These are phyloP conservation scores for Pseudomugil tenellus DNA, from an alignment of 2,797 vertebrate genomes.

Conservation along the genomic window DNA sequence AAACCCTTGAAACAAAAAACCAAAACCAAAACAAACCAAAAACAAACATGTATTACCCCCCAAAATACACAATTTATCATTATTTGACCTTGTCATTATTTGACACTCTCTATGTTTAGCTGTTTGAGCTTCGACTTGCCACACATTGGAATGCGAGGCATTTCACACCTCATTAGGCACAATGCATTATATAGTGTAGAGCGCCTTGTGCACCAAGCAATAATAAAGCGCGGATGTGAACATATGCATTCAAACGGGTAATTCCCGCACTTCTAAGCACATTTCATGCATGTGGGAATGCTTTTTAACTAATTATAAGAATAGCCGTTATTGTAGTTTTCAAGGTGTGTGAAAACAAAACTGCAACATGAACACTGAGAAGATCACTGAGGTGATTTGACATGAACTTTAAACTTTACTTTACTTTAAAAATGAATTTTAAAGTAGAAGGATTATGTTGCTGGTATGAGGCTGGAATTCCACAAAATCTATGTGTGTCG, in stretches of 20 bases:
- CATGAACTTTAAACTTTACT: slow-evolving; percentile 27
- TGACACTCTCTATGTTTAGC: slow-evolving; percentile 55
- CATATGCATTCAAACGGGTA: slow-evolving; percentile 4
- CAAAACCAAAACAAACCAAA: no score
- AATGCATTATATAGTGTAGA: slow-evolving; percentile 15
- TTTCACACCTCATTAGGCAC: slow-evolving; percentile 60
- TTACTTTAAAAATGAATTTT: no score
- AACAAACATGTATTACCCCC: no score
- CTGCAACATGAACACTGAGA: slow-evolving; percentile 28
- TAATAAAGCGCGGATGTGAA: not conserved
- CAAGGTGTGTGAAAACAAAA: slow-evolving; percentile 11
- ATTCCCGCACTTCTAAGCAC: slow-evolving; percentile 15
- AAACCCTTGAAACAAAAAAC: not conserved
- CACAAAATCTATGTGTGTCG: slow-evolving; percentile 24
- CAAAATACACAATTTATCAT: slow-evolving; percentile 37
- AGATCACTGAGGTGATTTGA: slow-evolving; percentile 47
- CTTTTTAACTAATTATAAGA: slow-evolving; percentile 29
- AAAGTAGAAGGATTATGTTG: no score
- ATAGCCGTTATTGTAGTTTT: slow-evolving; percentile 33
- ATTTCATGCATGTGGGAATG: slow-evolving; percentile 10
- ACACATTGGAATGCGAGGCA: slow-evolving; percentile 42
- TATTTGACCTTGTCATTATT: no score
- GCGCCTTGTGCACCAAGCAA: slow-evolving; percentile 2
- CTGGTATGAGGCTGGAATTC: not conserved
- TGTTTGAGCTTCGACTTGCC: slow-evolving; percentile 29